Conservation (phyloP, 2,113 vertebrate genomes). For the Charadrius vociferus region DNA sequence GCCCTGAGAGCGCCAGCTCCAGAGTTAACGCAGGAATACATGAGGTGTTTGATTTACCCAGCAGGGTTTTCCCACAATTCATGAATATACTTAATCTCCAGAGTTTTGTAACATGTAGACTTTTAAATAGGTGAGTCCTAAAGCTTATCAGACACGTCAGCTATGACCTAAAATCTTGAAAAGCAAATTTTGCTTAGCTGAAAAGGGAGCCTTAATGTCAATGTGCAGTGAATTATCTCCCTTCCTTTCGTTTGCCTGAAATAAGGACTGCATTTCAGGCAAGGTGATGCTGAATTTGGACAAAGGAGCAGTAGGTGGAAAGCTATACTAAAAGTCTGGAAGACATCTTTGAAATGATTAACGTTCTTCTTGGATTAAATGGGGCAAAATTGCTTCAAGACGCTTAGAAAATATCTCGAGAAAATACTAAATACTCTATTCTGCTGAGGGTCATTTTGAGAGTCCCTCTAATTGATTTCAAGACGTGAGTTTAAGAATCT, state of each 20-base stretch:
- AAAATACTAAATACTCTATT: neutral
- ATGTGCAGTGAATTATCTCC: neutral
- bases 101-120: neutral
- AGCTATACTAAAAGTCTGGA: neutral
- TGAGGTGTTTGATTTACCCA: neutral
- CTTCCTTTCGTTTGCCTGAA: neutral
- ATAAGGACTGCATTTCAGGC: neutral
- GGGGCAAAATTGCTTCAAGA: neutral
- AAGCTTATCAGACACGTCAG: conserved; percentile 21
- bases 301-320: neutral
- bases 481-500: neutral
- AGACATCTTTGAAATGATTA: neutral
- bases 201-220: neutral
- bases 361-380: neutral
- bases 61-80: neutral
- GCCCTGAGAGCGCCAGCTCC: neutral
- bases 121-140: conserved; percentile 26
- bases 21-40: neutral
- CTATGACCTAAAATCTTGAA: conserved; percentile 9
- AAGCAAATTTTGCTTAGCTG: conserved; percentile 7
- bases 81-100: neutral
- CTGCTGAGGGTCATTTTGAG: neutral
- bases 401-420: neutral
- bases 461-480: neutral
- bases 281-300: neutral